Evolutionary conservation across 2,888 invertebrate species (phyloP).

Genomic region (Melanchra persicariae): DNA sequence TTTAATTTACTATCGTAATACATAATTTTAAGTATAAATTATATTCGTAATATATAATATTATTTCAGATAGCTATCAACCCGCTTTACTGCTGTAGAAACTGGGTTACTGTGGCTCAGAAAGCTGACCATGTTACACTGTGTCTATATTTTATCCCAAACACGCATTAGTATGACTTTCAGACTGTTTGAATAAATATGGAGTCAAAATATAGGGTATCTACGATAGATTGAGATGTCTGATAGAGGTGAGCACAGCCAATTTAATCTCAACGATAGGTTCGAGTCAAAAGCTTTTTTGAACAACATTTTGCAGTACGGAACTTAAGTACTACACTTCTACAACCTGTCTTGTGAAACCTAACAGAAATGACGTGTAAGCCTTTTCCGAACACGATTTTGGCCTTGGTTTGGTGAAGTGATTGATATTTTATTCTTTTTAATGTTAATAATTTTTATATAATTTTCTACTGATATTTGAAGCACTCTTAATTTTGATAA

Average conservation of each 20-base stretch:
- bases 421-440: no score
- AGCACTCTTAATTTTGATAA: no score
- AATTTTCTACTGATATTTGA: no score
- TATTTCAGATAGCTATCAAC: constrained; percentile 48
- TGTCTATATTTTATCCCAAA: constrained; percentile 38
- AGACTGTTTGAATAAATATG: constrained; percentile 29
- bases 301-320: not conserved
- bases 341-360: no score
- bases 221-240: constrained; percentile 29
- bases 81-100: constrained; percentile 11
- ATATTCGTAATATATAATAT: constrained; percentile 29
- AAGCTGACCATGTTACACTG: constrained; percentile 2
- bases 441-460: no score
- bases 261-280: constrained; percentile 21
- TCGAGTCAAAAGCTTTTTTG: not conserved
- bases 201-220: constrained; percentile 2
- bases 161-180: constrained; percentile 33
- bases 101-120: constrained; percentile 35
- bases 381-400: no score
- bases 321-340: no score
- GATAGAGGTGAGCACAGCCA: constrained; percentile 18
- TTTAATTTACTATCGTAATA: constrained; percentile 37
- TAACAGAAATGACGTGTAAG: no score
- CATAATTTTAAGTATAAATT: constrained; percentile 31
- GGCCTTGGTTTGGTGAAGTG: no score